Evolutionary conservation across 2,113 vertebrate species (phyloP), one percentile per base, ranked within the genome.

Genomic region (Cardinalis cardinalis): DNA sequence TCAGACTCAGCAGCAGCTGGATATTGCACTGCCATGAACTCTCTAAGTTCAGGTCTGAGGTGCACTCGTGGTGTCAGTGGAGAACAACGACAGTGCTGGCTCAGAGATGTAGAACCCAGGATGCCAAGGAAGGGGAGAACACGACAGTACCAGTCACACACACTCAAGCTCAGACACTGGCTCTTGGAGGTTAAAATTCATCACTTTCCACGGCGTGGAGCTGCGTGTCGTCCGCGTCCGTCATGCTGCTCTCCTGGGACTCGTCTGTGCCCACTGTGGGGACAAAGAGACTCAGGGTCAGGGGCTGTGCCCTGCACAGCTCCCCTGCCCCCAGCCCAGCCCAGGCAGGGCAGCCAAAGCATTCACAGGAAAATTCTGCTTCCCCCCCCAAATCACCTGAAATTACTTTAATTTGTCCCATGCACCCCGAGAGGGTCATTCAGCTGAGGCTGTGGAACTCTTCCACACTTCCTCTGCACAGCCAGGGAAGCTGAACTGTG

Each of bases 241-340:
- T 99, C 99, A 99, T 99, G 96, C 99, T 99, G 98, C 99, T 99
- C 96, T 99, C 99, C 84, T 99, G 98, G 73, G 98, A 99, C 80
- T 99, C 98, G 6, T 99, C 99, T 60, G 98, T 98, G 95, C 98
- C 98, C n/a, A 97, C 98, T 97, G 69, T 79, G 73, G 92, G 75
- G 94, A 6, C 59, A 93, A 89, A 95, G 38, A 71, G 12, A 94
- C 7, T 8, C 0, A 9, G 3, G 40, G 26, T 92, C 78, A 16
- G 0, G 20, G 13, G 34, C 44, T 59, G 38, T 17, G 43, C 46
- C 0, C 19, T 12, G 4, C 79, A 51, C 2, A 24, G 29, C 31
- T 5, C 17, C 24, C 31, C 52, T 28, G 12, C 7, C 3, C 3
- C 23, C 36, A 31, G 28, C 51, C 28, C 17, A 63, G 34, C 28